phyloP scores from a whole-genome alignment of 2,888 invertebrate species.

The Hofmannophila pseudospretella region DNA sequence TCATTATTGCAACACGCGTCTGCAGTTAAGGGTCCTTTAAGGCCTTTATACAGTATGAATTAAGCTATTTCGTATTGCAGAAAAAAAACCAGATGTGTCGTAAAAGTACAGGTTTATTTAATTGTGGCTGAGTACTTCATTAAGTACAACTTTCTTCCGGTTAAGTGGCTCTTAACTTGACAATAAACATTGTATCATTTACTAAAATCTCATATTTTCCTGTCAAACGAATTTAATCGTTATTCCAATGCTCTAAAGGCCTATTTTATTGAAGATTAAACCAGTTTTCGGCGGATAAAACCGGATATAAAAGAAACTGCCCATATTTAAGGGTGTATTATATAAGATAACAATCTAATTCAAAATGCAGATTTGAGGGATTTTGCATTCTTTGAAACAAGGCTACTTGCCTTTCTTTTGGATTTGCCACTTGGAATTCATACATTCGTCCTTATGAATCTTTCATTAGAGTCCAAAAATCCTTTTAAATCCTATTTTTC shows the following conservation, averaged over 20 bases:
- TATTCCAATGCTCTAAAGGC: background rate
- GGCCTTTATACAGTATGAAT: too few species aligned
- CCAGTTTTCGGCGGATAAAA: slow-evolving; percentile 18
- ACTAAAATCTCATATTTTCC: slow-evolving; percentile 22
- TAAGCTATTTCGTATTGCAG: background rate
- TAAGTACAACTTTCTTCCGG: slow-evolving; percentile 23
- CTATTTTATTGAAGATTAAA: slow-evolving; percentile 5
- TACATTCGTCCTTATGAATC: slow-evolving; percentile 1
- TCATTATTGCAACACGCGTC: slow-evolving; percentile 9
- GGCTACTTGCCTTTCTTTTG: slow-evolving; percentile 20
- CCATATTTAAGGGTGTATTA: slow-evolving; percentile 47
- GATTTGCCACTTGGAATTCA: slow-evolving; percentile 17
- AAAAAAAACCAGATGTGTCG: slow-evolving; percentile 1
- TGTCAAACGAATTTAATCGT: background rate
- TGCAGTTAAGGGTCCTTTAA: slow-evolving; percentile 4
- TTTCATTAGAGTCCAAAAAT: background rate
- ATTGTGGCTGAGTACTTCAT: slow-evolving; percentile 12
- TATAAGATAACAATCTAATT: slow-evolving; percentile 64
- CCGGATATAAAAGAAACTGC: slow-evolving; percentile 45
- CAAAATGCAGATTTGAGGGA: slow-evolving; percentile 55
- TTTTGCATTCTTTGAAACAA: slow-evolving; percentile 38
- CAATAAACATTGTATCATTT: slow-evolving; percentile 43
- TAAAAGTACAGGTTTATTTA: background rate
- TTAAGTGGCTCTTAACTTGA: slow-evolving; percentile 38
- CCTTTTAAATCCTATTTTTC: background rate